Evolutionary conservation across 2,888 invertebrate species (phyloP), one percentile per base, ranked within the genome.

Genomic region (Capitulum mitella): DNA sequence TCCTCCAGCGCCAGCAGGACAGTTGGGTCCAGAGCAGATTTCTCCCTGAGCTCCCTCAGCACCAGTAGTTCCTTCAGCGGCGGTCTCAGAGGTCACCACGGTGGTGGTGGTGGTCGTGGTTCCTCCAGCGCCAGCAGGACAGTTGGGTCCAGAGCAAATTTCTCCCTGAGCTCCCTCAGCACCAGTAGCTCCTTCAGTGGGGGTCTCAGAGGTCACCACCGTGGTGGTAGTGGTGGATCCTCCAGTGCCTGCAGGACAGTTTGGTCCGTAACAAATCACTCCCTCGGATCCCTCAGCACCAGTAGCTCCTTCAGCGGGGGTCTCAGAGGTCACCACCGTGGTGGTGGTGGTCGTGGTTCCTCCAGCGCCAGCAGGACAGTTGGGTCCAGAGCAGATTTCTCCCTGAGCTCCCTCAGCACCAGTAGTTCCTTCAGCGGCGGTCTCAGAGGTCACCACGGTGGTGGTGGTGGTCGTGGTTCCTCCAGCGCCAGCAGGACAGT

Each of bases 71-170:
- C n/a, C n/a, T 6, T 54, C 54, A 26, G 22, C 29, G 3, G 14
- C 64, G 29, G 32, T 64, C 19, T 26, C 54, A 54, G 54, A 26
- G 54, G 54, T 54, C 26, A 54, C 54, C 19, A 54, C 29, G 32
- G 61, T 75, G 64, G 64, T 37, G 19, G 64, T 64, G 64, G 64
- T 64, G 16, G 64, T 64, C 5, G 37, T 64, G 64, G 34, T 32
- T 14, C 0, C 61, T 29, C 14, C 29, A 10, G 29, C 61, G 8
- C 2, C 61, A 26, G 26, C 2, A 8, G 22, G 12, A 19, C 6
- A 26, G 58, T n/a, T 22, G 8, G 26, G 6, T 22, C 26, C 58
- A 22, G n/a, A n/a, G n/a, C n/a, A n/a, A n/a, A n/a, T n/a, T n/a
- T n/a, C n/a, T n/a, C n/a, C 54, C 54, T 6, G 26, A 6, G 1